phyloP scores from a whole-genome alignment of 1,140 invertebrate genomes.

The Musca vetustissima region DNA sequence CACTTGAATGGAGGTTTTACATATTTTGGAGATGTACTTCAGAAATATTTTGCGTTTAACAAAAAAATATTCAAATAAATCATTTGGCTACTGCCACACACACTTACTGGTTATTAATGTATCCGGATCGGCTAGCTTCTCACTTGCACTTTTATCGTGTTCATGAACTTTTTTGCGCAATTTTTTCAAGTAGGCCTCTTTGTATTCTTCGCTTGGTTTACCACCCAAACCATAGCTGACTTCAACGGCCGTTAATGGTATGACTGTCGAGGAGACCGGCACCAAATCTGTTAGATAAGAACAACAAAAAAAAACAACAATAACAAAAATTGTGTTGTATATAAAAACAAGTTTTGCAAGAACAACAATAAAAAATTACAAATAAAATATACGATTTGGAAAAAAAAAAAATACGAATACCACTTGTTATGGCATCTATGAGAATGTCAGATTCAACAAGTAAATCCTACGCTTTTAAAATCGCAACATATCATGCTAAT shows the following conservation, averaged over 20 bases:
- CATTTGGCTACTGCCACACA: not conserved
- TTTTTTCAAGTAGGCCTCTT: slow-evolving; percentile 50
- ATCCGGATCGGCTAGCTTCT: slow-evolving; percentile 29
- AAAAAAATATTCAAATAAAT: too few relatives aligned
- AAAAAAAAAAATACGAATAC: not conserved
- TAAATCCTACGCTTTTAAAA: not conserved
- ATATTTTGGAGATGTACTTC: too few relatives aligned
- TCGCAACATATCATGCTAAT: too few relatives aligned
- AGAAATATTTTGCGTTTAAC: too few relatives aligned
- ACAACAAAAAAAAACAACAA: too few relatives aligned
- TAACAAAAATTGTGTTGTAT: too few relatives aligned
- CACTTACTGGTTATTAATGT: slow-evolving; percentile 36
- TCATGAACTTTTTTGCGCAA: slow-evolving; percentile 45
- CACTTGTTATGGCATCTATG: not conserved
- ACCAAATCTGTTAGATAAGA: slow-evolving; percentile 59
- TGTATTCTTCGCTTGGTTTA: slow-evolving; percentile 51
- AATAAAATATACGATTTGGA: too few relatives aligned
- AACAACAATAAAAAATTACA: too few relatives aligned
- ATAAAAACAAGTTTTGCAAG: too few relatives aligned
- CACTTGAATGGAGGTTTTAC: too few relatives aligned
- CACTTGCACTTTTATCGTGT: slow-evolving; percentile 12
- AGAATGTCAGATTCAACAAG: not conserved
- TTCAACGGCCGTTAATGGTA: slow-evolving; percentile 64
- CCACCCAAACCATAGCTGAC: slow-evolving; percentile 55
- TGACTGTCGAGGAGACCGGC: slow-evolving; percentile 66